Conservation (phyloP, 2,888 invertebrate genomes). For the Liodrosophila aerea region DNA sequence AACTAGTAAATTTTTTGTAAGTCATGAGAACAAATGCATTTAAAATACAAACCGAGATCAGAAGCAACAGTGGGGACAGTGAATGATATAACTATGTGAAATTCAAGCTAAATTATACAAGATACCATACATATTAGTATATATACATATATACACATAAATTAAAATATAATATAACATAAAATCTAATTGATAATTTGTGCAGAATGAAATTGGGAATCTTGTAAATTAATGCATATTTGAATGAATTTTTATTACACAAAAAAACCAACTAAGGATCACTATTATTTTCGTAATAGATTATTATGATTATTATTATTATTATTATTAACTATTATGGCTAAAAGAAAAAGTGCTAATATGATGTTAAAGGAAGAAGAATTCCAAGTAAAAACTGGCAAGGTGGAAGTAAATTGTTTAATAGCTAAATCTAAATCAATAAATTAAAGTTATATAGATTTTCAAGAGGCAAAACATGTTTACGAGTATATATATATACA, state of each 20-base stretch:
- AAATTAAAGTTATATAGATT: conserved; percentile 56
- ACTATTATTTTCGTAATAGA: conserved; percentile 71
- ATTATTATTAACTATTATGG: conserved; percentile 35
- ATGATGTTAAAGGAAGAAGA: conserved; percentile 25
- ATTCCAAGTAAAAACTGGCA: neutral
- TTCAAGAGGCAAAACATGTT: conserved; percentile 55
- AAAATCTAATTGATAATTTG: conserved; percentile 33
- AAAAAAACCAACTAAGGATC: conserved; percentile 40
- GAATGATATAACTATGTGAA: conserved; percentile 36
- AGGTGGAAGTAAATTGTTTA: conserved; percentile 44
- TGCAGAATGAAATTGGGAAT: conserved; percentile 27
- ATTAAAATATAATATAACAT: conserved; percentile 13
- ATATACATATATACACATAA: conserved; percentile 24
- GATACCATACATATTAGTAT: conserved; percentile 19
- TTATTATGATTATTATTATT: conserved; percentile 58
- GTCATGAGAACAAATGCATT: conserved; percentile 80
- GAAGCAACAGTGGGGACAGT: conserved; percentile 42
- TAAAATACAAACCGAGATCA: conserved; percentile 66
- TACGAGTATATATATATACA: conserved; percentile 57
- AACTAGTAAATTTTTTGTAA: conserved; percentile 66
- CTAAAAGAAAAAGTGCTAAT: conserved; percentile 54
- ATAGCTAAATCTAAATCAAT: conserved; percentile 56
- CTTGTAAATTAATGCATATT: conserved; percentile 65
- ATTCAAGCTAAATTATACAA: conserved; percentile 38
- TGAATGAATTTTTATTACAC: conserved; percentile 62